A percentile compares a stretch with the other conserved stretches of the same genome.
Conservation (phyloP, 35 echinoderm and acorn worm species). For the Anneissia japonica region DNA sequence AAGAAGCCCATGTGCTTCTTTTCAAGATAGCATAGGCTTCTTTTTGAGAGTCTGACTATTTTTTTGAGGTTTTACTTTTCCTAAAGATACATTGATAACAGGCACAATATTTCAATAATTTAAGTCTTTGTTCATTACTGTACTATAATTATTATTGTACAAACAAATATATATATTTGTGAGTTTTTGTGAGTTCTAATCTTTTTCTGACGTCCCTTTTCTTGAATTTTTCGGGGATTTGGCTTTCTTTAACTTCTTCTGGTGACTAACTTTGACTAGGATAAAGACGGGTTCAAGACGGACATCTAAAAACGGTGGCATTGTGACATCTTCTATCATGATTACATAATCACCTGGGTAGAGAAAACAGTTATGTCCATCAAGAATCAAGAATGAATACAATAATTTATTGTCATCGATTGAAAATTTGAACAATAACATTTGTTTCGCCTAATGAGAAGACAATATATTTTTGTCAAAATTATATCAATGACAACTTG, state of each 20-base stretch:
- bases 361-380: too few species aligned
- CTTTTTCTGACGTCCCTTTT: background rate
- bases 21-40: too few species aligned
- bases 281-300: slow-evolving; percentile 59
- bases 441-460: background rate
- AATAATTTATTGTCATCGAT: background rate
- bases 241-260: slow-evolving; percentile 75
- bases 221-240: slow-evolving; percentile 26
- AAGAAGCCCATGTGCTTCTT: too few species aligned
- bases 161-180: too few species aligned
- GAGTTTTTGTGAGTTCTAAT: background rate
- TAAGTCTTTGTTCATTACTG: too few species aligned
- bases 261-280: slow-evolving; percentile 57
- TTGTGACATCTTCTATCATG: slow-evolving; percentile 77
- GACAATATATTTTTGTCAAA: background rate
- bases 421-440: background rate
- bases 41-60: too few species aligned
- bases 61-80: too few species aligned
- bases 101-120: too few species aligned
- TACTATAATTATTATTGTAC: too few species aligned
- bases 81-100: too few species aligned
- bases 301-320: slow-evolving; percentile 65
- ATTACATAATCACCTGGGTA: slow-evolving; percentile 86
- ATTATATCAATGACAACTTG: background rate
- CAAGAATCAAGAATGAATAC: slow-evolving; percentile 13